Evolutionary conservation across 2,113 vertebrate genomes (phyloP).

Genomic region (Amia ocellicauda): DNA sequence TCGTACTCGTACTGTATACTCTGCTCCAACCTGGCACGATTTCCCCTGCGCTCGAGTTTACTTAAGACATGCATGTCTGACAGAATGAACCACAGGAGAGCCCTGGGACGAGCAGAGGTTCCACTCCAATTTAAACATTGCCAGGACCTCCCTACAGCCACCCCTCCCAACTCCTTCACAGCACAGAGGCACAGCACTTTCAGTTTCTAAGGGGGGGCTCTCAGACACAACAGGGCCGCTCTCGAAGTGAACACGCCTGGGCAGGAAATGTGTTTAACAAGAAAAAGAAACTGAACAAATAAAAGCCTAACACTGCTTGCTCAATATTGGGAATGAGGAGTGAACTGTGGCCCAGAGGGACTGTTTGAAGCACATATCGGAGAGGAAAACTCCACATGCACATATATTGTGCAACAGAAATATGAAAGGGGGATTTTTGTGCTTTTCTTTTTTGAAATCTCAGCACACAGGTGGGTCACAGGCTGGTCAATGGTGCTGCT

Average conservation of each 20-base stretch:
- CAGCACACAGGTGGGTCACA: too few relatives aligned
- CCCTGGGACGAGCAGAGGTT: not conserved
- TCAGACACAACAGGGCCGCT: too few relatives aligned
- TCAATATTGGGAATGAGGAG: slow-evolving; percentile 8
- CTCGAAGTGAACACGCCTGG: not conserved
- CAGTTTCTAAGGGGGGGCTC: too few relatives aligned
- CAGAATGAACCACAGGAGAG: not conserved
- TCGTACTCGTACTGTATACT: too few relatives aligned
- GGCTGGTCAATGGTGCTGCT: too few relatives aligned
- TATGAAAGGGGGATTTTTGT: too few relatives aligned
- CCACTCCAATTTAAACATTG: not conserved
- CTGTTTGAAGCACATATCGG: not conserved
- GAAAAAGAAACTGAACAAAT: not conserved
- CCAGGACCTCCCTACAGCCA: not conserved
- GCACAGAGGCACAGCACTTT: not conserved
- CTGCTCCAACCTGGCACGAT: too few relatives aligned
- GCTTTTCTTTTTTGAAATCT: too few relatives aligned
- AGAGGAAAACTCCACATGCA: slow-evolving; percentile 15
- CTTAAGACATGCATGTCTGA: not conserved
- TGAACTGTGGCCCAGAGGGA: slow-evolving; percentile 8
- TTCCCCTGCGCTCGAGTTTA: too few relatives aligned
- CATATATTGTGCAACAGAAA: too few relatives aligned
- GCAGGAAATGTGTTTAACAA: slow-evolving; percentile 11
- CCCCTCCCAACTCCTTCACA: not conserved
- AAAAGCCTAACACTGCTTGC: not conserved